phyloP scores from a whole-genome alignment of 1,140 invertebrate species.

The Euwallacea similis region DNA sequence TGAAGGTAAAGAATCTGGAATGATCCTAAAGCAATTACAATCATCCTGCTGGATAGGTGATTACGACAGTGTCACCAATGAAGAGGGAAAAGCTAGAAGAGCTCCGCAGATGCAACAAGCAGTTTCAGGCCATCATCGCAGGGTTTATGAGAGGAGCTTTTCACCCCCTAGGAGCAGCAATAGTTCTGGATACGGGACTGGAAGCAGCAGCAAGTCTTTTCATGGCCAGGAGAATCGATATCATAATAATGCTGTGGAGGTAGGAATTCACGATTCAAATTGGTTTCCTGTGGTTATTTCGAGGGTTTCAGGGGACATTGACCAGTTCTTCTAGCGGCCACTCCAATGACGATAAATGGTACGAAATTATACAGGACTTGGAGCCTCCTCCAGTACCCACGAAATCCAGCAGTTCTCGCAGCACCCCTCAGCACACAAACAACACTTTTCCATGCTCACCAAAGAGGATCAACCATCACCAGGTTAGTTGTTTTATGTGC shows the following conservation, averaged over 20 bases:
- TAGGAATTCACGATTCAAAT: conserved; percentile 1
- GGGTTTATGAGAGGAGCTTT: conserved; percentile 71
- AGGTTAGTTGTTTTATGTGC: conserved; percentile 13
- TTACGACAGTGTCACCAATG: conserved; percentile 64
- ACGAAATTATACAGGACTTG: conserved; percentile 49
- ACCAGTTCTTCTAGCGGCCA: conserved; percentile 68
- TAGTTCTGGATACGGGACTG: conserved; percentile 83
- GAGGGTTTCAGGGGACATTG: conserved; percentile 56
- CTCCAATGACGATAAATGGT: conserved; percentile 70
- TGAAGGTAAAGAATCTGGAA: conserved; percentile 49
- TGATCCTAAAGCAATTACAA: background rate
- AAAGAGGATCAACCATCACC: conserved; percentile 47
- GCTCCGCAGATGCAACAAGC: conserved; percentile 57
- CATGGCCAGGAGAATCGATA: conserved; percentile 53
- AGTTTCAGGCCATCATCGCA: conserved; percentile 62
- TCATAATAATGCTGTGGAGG: conserved; percentile 45
- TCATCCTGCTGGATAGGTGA: conserved; percentile 57
- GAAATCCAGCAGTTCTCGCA: conserved; percentile 38
- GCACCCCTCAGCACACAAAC: conserved; percentile 39
- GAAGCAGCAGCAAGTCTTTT: conserved; percentile 73
- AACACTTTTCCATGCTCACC: conserved; percentile 52
- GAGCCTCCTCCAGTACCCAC: conserved; percentile 42
- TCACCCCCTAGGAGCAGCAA: conserved; percentile 81
- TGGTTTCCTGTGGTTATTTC: background rate
- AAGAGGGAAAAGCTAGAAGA: conserved; percentile 46